Percentiles rank a stretch among this genome's conserved stretches.
phyloP scores from a whole-genome alignment of 1,140 invertebrate genomes.

The Luehdorfia chinensis region DNA sequence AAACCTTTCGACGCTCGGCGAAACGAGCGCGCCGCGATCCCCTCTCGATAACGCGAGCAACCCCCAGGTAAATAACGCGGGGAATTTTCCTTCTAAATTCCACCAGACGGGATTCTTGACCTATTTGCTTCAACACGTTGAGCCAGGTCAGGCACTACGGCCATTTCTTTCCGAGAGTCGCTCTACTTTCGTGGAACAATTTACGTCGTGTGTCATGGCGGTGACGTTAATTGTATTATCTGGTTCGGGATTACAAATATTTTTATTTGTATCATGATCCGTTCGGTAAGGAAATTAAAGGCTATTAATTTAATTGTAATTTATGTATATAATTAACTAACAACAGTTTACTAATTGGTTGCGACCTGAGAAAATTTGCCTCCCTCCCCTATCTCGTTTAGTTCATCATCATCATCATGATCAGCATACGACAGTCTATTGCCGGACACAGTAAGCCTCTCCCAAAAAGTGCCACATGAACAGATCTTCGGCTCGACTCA shows the following conservation, averaged over 20 bases:
- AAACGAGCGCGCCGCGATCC: constrained; percentile 13
- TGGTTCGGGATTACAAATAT: too few species aligned
- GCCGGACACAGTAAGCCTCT: too few species aligned
- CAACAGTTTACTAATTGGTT: not conserved
- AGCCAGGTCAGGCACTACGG: constrained; percentile 45
- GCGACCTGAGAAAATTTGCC: not conserved
- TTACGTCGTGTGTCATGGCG: too few species aligned
- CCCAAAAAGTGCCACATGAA: too few species aligned
- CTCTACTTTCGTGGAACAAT: not conserved
- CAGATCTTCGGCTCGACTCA: too few species aligned
- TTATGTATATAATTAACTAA: not conserved
- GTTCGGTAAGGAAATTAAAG: too few species aligned
- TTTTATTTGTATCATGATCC: too few species aligned
- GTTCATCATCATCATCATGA: too few species aligned
- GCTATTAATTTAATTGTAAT: too few species aligned
- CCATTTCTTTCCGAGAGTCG: constrained; percentile 30
- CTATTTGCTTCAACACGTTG: constrained; percentile 49
- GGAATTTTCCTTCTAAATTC: constrained; percentile 37
- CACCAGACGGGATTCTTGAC: constrained; percentile 51
- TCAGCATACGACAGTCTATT: too few species aligned
- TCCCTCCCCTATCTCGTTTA: too few species aligned
- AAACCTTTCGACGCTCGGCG: not conserved
- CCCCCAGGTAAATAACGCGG: constrained; percentile 43
- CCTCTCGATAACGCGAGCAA: constrained; percentile 20
- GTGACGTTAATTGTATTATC: too few species aligned